Percentiles rank a stretch among this genome's conserved stretches.
Evolutionary conservation across 2,113 vertebrate genomes (phyloP).

Genomic region (Laterallus jamaicensis): DNA sequence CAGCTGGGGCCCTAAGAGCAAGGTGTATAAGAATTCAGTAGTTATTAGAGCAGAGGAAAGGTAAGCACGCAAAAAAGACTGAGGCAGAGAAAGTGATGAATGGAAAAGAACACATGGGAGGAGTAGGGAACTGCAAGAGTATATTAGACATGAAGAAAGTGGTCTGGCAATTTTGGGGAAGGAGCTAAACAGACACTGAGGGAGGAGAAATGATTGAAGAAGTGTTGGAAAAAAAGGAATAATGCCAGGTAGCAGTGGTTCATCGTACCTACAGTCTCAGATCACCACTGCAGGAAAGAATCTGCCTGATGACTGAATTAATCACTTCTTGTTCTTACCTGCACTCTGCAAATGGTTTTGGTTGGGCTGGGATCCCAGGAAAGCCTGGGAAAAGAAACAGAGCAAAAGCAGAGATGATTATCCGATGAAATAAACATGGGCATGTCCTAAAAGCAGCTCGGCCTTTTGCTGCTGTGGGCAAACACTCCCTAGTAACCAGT

Average conservation of each 20-base stretch:
- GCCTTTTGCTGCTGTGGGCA: conserved; percentile 29
- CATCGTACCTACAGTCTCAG: not conserved
- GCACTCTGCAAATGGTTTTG: conserved; percentile 67
- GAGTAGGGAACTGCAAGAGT: not conserved
- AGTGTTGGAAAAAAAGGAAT: conserved; percentile 1
- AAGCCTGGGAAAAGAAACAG: conserved; percentile 61
- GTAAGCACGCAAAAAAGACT: not conserved
- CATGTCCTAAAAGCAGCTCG: conserved; percentile 21
- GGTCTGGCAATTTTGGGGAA: not conserved
- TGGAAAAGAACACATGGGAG: not conserved
- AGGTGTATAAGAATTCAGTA: not conserved
- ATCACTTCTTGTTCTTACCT: conserved; percentile 71
- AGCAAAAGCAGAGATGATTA: conserved; percentile 54
- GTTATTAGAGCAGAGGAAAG: not conserved
- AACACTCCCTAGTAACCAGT: conserved; percentile 17
- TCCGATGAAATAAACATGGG: conserved; percentile 30
- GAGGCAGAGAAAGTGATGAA: not conserved
- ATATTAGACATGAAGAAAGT: not conserved
- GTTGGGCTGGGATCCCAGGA: conserved; percentile 60
- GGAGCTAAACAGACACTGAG: not conserved
- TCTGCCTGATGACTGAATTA: conserved; percentile 47
- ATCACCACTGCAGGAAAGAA: conserved; percentile 24
- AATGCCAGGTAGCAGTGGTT: not conserved
- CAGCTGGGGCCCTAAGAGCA: not conserved
- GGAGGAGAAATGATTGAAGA: not conserved